These are phyloP conservation scores for Ennomos quercinarius DNA, from an alignment of 2,888 invertebrate genomes.

Conservation along the genomic window DNA sequence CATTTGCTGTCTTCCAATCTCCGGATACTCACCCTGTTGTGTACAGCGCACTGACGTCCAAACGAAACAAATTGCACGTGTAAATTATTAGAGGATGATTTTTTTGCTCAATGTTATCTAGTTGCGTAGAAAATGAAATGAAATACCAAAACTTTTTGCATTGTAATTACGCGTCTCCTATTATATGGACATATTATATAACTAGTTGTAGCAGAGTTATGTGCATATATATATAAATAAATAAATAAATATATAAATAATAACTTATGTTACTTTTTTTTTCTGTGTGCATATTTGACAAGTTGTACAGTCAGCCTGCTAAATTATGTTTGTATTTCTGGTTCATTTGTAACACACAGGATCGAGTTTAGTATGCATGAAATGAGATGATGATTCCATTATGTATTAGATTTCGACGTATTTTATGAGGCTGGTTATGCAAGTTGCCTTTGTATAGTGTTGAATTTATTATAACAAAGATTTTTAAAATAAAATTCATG, in stretches of 20 bases:
- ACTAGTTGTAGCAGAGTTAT: constrained; percentile 25
- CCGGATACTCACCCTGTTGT: constrained; percentile 68
- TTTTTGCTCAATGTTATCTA: constrained; percentile 78
- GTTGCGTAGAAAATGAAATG: constrained; percentile 64
- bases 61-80: constrained; percentile 34
- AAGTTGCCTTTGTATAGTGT: constrained; percentile 79
- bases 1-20: constrained; percentile 73
- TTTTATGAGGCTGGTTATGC: constrained; percentile 60
- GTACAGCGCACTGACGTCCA: constrained; percentile 62
- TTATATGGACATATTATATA: constrained; percentile 26
- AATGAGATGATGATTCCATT: constrained; percentile 26
- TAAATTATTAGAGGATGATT: constrained; percentile 42
- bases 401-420: constrained; percentile 49
- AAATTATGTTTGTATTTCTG: constrained; percentile 19
- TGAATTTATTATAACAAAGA: constrained; percentile 83
- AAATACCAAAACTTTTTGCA: constrained; percentile 67
- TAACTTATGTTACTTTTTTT: constrained; percentile 50
- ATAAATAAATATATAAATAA: constrained; percentile 26
- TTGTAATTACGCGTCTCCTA: constrained; percentile 50
- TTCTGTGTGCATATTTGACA: constrained; percentile 29
- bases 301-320: constrained; percentile 33
- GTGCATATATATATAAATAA: constrained; percentile 28
- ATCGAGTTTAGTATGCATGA: neutral
- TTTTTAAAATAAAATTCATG: constrained; percentile 80
- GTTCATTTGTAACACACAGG: neutral